These are phyloP conservation scores for Drosophila prolongata DNA, from an alignment of 2,888 invertebrate genomes.

Conservation along the genomic window DNA sequence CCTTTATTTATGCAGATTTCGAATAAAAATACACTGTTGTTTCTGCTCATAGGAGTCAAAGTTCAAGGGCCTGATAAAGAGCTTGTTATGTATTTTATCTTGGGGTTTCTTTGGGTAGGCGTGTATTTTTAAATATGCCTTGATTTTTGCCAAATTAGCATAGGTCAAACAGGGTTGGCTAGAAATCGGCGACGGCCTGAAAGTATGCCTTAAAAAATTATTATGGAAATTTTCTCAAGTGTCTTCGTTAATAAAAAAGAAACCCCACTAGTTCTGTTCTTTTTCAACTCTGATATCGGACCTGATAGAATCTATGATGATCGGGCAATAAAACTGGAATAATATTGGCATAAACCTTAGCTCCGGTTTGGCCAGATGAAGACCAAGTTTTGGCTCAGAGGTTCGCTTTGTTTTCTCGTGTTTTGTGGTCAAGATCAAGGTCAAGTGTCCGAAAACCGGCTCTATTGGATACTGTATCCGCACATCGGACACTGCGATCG, in stretches of 20 bases:
- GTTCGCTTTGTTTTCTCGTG: conserved; percentile 27
- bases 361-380: conserved; percentile 27
- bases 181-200: not conserved
- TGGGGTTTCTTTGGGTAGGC: not conserved
- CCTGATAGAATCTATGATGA: conserved; percentile 23
- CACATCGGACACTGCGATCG: conserved; percentile 4
- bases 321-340: conserved; percentile 40
- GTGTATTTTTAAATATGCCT: conserved; percentile 5
- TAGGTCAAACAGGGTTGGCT: not conserved
- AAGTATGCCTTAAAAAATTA: conserved; percentile 23
- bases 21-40: not conserved
- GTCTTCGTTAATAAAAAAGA: not conserved
- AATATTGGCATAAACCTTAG: conserved; percentile 17
- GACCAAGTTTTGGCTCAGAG: conserved; percentile 28
- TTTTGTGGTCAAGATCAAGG: conserved; percentile 81
- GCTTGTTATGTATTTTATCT: conserved; percentile 2
- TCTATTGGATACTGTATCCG: conserved; percentile 58
- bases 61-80: conserved; percentile 39
- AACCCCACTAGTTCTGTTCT: conserved; percentile 10
- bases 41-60: conserved; percentile 15
- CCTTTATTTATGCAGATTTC: conserved; percentile 27
- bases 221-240: conserved; percentile 16
- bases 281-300: not conserved
- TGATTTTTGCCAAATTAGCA: conserved; percentile 12
- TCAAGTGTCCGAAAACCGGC: conserved; percentile 60